Conservation (phyloP, 2,113 vertebrate species). For the Podarcis muralis region DNA sequence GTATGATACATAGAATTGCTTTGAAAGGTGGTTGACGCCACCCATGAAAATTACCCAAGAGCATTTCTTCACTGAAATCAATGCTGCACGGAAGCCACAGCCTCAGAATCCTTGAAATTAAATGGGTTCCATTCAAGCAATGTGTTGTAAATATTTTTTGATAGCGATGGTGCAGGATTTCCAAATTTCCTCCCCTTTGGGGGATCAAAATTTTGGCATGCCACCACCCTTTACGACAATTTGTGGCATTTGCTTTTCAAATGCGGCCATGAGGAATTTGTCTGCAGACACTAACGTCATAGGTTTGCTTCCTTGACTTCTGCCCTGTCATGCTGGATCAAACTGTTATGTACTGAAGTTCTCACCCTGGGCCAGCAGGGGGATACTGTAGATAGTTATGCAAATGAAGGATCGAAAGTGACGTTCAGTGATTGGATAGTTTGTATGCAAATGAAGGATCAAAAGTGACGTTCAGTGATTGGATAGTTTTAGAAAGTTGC, state of each 20-base stretch:
- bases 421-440: no score
- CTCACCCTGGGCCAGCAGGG: no score
- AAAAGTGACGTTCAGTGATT: no score
- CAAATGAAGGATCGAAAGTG: no score
- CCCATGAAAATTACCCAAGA: neutral
- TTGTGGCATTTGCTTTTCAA: neutral
- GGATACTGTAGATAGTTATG: no score
- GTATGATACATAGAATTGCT: slow-evolving; percentile 26
- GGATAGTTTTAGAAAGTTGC: no score
- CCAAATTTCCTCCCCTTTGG: neutral
- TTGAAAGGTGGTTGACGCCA: slow-evolving; percentile 18
- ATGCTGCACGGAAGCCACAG: neutral
- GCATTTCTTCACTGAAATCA: neutral
- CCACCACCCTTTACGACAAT: neutral
- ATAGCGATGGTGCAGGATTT: neutral
- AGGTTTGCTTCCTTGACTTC: neutral
- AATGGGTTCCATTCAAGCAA: no score
- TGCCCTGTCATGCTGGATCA: neutral
- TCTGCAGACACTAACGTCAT: neutral
- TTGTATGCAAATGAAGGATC: no score
- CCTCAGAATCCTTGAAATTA: neutral
- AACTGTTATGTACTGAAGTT: no score
- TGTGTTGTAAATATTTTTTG: neutral
- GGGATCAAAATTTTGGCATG: neutral
- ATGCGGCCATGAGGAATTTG: neutral